These are phyloP conservation scores for Drosophila bipectinata DNA, from an alignment of 1,140 invertebrate genomes.

Conservation along the genomic window DNA sequence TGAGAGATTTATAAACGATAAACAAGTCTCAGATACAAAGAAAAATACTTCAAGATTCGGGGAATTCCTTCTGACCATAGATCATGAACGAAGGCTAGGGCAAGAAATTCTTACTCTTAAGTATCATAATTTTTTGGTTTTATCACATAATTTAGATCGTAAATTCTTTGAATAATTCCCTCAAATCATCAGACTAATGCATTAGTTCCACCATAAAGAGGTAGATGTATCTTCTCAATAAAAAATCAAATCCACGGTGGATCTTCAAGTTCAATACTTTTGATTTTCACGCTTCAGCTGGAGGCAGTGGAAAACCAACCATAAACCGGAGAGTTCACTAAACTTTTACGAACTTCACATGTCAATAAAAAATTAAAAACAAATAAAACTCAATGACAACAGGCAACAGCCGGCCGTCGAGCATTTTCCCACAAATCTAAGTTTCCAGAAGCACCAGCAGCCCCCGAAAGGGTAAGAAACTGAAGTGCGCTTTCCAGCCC, in stretches of 20 bases:
- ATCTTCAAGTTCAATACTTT: slow-evolving; percentile 61
- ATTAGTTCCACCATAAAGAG: slow-evolving; percentile 33
- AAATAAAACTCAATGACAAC: slow-evolving; percentile 77
- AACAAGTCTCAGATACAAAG: slow-evolving; percentile 27
- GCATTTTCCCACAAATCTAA: slow-evolving; percentile 77
- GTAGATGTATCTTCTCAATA: slow-evolving; percentile 1
- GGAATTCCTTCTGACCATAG: slow-evolving; percentile 5
- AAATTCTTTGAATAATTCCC: background rate
- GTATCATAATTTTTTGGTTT: slow-evolving; percentile 21
- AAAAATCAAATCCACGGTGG: background rate
- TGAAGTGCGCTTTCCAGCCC: slow-evolving; percentile 43
- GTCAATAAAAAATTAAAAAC: slow-evolving; percentile 82
- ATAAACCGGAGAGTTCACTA: slow-evolving; percentile 69
- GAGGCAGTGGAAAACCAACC: slow-evolving; percentile 49
- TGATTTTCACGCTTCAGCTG: slow-evolving; percentile 59
- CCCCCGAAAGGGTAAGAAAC: slow-evolving; percentile 5
- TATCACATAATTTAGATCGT: slow-evolving; percentile 4
- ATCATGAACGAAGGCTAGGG: slow-evolving; percentile 7
- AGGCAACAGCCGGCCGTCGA: slow-evolving; percentile 9
- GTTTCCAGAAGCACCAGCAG: slow-evolving; percentile 58
- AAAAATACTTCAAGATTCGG: slow-evolving; percentile 8
- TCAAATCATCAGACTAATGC: background rate
- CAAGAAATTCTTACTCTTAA: background rate
- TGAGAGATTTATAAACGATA: slow-evolving; percentile 49
- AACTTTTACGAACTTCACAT: slow-evolving; percentile 80